A percentile compares a stretch with the other conserved stretches of the same genome.
Evolutionary conservation across 2,113 vertebrate species (phyloP).

Genomic region (Microcebus tavaratra): DNA sequence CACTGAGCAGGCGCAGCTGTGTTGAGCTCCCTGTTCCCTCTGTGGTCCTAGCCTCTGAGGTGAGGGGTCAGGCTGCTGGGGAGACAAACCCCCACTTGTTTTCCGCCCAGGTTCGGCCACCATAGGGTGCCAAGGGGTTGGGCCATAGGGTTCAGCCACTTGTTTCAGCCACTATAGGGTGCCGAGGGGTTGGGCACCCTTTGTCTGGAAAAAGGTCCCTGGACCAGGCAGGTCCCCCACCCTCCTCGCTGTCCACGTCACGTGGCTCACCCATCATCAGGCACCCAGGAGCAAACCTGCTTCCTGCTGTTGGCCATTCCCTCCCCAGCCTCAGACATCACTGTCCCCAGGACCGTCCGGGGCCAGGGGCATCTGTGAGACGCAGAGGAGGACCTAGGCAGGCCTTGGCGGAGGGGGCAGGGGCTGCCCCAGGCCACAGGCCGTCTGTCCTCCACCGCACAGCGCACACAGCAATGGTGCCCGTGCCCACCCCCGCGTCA

Average conservation of each 20-base stretch:
- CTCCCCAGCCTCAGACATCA: background rate
- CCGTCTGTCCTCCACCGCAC: background rate
- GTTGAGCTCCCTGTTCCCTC: background rate
- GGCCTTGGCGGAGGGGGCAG: background rate
- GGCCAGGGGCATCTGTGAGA: background rate
- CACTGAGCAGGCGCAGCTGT: constrained; percentile 67
- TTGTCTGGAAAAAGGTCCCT: constrained; percentile 44
- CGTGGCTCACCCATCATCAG: background rate
- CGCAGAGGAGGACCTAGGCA: background rate
- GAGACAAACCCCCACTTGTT: background rate
- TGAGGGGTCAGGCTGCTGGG: background rate
- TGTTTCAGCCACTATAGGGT: constrained; percentile 21
- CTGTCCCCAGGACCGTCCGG: background rate
- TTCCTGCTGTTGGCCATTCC: background rate
- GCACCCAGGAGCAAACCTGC: background rate
- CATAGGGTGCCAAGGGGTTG: constrained; percentile 46
- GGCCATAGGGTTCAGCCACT: background rate
- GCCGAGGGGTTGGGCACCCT: constrained; percentile 29
- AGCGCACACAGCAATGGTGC: background rate
- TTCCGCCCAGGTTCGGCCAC: constrained; percentile 49
- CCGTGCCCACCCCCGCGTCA: background rate
- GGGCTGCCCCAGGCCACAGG: background rate
- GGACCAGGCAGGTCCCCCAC: constrained; percentile 36
- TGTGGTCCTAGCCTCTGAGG: background rate
- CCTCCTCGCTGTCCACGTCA: background rate